A percentile compares a stretch with the other conserved stretches of the same genome.
Evolutionary conservation across 2,888 invertebrate species (phyloP).

Genomic region (Thymelicus lineola): DNA sequence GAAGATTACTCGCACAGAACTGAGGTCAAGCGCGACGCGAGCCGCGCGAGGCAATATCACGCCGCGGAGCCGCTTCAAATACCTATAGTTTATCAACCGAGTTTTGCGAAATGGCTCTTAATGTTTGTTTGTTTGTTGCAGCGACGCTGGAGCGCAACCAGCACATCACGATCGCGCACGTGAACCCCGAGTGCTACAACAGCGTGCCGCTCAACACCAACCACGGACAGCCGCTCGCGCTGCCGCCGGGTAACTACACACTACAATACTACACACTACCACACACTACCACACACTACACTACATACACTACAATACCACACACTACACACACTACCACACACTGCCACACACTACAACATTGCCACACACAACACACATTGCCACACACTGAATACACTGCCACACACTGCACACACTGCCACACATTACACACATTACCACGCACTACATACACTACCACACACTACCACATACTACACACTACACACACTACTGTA

Average conservation of each 20-base stretch:
- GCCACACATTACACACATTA: background rate
- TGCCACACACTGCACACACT: no score
- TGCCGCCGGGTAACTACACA: constrained; percentile 75
- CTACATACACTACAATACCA: background rate
- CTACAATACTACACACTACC: background rate
- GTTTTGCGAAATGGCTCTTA: no score
- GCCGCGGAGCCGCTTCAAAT: no score
- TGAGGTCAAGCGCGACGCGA: no score
- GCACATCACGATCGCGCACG: constrained; percentile 96
- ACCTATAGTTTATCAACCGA: no score
- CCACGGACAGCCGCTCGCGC: constrained; percentile 74
- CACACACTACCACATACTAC: no score
- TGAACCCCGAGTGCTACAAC: constrained; percentile 95
- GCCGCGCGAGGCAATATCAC: no score
- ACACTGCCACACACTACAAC: no score
- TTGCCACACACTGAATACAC: no score
- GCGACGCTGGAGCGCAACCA: constrained; percentile 95
- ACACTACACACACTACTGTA: no score
- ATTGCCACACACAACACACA: no score
- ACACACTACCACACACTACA: background rate
- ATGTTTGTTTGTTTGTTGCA: constrained; percentile 58
- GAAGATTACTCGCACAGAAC: no score
- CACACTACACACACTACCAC: background rate
- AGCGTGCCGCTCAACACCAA: constrained; percentile 75
- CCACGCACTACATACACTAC: background rate